phyloP scores from a whole-genome alignment of 2,888 invertebrate species.

The Ferrisia virgata region DNA sequence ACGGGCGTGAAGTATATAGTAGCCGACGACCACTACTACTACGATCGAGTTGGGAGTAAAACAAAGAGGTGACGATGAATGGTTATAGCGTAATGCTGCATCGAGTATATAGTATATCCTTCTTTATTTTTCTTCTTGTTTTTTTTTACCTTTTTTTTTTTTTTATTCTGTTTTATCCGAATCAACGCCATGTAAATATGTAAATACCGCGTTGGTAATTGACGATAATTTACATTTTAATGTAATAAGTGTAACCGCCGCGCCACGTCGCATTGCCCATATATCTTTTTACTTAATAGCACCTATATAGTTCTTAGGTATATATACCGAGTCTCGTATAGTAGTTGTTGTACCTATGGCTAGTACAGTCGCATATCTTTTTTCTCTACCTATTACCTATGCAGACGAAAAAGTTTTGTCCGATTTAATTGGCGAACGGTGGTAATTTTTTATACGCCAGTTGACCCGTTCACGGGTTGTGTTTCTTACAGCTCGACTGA shows the following conservation, averaged over 20 bases:
- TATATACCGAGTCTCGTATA: no score
- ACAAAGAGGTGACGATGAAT: no score
- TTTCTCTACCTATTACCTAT: no score
- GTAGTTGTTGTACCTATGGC: no score
- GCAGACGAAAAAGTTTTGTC: background rate
- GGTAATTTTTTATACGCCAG: background rate
- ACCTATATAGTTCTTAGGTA: no score
- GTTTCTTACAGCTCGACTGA: no score
- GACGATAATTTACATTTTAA: conserved; percentile 44
- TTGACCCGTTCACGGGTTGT: background rate
- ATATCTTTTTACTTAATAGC: background rate
- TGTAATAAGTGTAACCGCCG: conserved; percentile 23
- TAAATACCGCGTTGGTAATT: conserved; percentile 41
- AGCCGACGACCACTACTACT: no score
- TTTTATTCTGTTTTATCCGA: conserved; percentile 17
- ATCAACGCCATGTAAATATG: conserved; percentile 44
- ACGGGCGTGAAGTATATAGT: background rate
- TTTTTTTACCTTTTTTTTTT: no score
- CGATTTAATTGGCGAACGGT: conserved; percentile 17
- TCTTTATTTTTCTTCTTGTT: background rate
- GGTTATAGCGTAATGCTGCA: background rate
- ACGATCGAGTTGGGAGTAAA: no score
- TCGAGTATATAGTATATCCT: background rate
- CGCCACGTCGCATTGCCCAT: no score
- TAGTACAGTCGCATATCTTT: no score